Conservation (phyloP, 2,888 invertebrate genomes). For the Drosophila incognita region DNA sequence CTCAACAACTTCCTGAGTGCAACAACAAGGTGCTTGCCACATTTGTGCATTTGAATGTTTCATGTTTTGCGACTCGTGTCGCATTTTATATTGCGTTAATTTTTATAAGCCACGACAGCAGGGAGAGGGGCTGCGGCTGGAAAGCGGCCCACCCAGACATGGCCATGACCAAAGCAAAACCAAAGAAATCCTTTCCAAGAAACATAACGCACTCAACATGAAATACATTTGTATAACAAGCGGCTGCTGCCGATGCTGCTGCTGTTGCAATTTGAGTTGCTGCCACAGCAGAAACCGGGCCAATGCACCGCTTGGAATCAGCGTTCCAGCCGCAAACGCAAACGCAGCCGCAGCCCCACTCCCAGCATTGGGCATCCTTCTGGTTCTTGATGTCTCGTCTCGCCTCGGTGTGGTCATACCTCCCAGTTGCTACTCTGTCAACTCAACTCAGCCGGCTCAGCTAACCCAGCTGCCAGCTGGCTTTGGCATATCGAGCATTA, state of each 20-base stretch:
- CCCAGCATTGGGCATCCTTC: slow-evolving; percentile 45
- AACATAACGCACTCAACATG: slow-evolving; percentile 77
- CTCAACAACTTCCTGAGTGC: slow-evolving; percentile 62
- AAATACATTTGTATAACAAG: slow-evolving; percentile 79
- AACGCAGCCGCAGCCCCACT: slow-evolving; percentile 19
- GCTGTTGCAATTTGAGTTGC: slow-evolving; percentile 49
- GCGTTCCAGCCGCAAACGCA: slow-evolving; percentile 1
- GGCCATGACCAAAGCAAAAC: slow-evolving; percentile 70
- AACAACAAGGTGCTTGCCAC: slow-evolving; percentile 25
- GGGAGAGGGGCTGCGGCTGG: background rate
- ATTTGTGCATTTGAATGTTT: slow-evolving; percentile 75
- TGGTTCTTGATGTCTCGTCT: slow-evolving; percentile 19
- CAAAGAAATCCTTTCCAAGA: slow-evolving; percentile 79
- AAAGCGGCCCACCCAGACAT: slow-evolving; percentile 55
- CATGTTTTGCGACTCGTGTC: slow-evolving; percentile 65
- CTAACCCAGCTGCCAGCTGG: slow-evolving; percentile 13
- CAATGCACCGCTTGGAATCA: slow-evolving; percentile 50
- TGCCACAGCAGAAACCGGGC: slow-evolving; percentile 50
- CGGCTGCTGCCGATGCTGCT: slow-evolving; percentile 24
- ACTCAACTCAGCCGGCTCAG: slow-evolving; percentile 13
- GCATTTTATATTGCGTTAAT: slow-evolving; percentile 58
- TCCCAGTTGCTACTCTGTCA: slow-evolving; percentile 47
- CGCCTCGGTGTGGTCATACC: slow-evolving; percentile 57
- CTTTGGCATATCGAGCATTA: slow-evolving; percentile 30
- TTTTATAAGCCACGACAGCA: slow-evolving; percentile 13